Evolutionary conservation across 2,797 vertebrate species (phyloP).

Genomic region (Anguilla anguilla): DNA sequence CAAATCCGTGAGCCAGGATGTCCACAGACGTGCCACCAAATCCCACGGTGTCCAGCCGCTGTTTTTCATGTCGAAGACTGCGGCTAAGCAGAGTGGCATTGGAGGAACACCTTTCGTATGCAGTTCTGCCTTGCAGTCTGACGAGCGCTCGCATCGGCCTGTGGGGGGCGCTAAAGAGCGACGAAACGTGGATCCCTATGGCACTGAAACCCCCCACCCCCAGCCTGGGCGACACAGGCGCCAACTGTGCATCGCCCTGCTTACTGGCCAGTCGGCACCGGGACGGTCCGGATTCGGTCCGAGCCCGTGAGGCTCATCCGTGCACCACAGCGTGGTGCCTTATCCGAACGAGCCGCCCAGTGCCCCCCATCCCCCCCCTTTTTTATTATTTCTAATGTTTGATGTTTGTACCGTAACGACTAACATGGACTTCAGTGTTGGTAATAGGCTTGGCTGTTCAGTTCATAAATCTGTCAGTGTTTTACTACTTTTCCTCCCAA

Average conservation of each 20-base stretch:
- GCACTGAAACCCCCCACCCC: not conserved
- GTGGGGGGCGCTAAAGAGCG: not conserved
- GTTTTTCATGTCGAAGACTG: too few species aligned
- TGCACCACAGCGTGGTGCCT: not conserved
- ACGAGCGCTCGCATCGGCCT: not conserved
- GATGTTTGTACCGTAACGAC: conserved; percentile 44
- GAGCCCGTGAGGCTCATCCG: not conserved
- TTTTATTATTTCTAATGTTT: conserved; percentile 37
- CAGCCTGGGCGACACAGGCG: too few species aligned
- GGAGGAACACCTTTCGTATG: not conserved
- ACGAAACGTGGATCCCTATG: not conserved
- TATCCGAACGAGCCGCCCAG: conserved; percentile 22
- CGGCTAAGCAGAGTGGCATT: not conserved
- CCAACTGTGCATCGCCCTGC: not conserved
- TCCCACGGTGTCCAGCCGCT: too few species aligned
- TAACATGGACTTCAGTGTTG: conserved; percentile 18
- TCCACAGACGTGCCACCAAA: too few species aligned
- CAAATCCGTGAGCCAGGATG: not conserved
- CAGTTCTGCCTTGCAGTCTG: too few species aligned
- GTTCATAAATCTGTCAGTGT: conserved; percentile 43
- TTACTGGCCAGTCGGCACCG: not conserved
- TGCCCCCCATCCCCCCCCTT: not conserved
- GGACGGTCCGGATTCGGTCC: not conserved
- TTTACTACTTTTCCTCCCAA: not conserved
- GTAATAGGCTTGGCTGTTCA: conserved; percentile 44